phyloP scores from a whole-genome alignment of 2,113 vertebrate species.

The Epinephelus moara region DNA sequence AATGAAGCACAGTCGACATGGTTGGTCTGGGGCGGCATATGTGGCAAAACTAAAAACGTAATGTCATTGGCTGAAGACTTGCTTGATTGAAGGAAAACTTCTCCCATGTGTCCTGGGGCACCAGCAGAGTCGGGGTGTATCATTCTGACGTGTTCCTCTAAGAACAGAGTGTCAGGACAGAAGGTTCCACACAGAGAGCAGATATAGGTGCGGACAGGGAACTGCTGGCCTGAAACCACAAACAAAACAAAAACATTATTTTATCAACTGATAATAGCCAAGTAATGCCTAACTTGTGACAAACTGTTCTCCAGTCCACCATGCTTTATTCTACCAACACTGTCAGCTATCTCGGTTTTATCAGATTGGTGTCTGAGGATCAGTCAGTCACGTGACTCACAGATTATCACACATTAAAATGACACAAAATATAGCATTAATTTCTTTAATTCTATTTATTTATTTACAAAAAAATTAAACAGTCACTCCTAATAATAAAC shows the following conservation, averaged over 20 bases:
- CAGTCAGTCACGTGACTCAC: neutral
- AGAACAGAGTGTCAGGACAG: constrained; percentile 83
- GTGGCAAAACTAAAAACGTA: too few species aligned
- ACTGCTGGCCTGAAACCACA: constrained; percentile 74
- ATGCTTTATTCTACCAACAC: too few species aligned
- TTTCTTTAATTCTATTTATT: too few species aligned
- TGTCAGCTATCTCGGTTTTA: neutral
- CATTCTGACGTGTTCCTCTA: constrained; percentile 85
- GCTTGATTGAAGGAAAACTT: too few species aligned
- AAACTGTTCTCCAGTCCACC: neutral
- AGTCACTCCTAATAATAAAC: too few species aligned
- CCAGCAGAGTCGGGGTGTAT: constrained; percentile 76
- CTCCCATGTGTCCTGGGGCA: constrained; percentile 35
- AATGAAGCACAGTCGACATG: too few species aligned
- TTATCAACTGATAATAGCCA: neutral
- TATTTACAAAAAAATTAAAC: too few species aligned
- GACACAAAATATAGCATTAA: neutral
- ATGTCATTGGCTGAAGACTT: constrained; percentile 43
- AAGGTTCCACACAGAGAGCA: constrained; percentile 87
- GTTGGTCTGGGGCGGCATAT: too few species aligned
- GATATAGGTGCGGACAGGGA: constrained; percentile 79
- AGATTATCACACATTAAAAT: neutral
- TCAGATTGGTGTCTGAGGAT: neutral
- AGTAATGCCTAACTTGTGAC: too few species aligned
- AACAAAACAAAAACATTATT: neutral